Conservation (phyloP, 1,140 invertebrate genomes). For the Camponotus floridanus region DNA sequence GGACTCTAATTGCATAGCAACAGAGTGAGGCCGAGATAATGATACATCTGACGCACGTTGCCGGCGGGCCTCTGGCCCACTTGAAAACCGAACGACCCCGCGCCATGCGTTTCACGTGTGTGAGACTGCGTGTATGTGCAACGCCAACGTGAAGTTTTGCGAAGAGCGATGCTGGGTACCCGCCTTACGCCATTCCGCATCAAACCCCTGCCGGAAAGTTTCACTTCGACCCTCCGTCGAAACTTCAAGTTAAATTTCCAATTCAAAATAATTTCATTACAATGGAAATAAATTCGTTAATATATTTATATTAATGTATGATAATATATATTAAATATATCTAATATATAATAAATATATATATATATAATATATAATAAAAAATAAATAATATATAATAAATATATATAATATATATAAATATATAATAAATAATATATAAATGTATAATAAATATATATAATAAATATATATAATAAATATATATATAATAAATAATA, state of each 20-base stretch:
- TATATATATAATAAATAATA: no score
- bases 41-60: conserved; percentile 82
- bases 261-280: background rate
- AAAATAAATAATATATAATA: no score
- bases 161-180: conserved; percentile 46
- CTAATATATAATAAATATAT: no score
- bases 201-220: conserved; percentile 16
- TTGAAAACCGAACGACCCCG: conserved; percentile 73
- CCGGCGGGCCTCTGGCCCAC: conserved; percentile 80
- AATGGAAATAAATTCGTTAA: no score
- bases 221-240: conserved; percentile 14
- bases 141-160: conserved; percentile 34
- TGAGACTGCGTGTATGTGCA: conserved; percentile 27
- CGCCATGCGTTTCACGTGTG: conserved; percentile 32
- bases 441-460: no score
- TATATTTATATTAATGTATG: no score
- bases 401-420: no score
- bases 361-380: no score
- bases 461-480: no score
- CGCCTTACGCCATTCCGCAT: conserved; percentile 18
- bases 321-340: no score
- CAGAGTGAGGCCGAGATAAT: conserved; percentile 84
- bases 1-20: conserved; percentile 85
- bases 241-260: background rate
- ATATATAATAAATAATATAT: no score